phyloP scores from a whole-genome alignment of 2,113 vertebrate species.

The Cryptotis parvus region DNA sequence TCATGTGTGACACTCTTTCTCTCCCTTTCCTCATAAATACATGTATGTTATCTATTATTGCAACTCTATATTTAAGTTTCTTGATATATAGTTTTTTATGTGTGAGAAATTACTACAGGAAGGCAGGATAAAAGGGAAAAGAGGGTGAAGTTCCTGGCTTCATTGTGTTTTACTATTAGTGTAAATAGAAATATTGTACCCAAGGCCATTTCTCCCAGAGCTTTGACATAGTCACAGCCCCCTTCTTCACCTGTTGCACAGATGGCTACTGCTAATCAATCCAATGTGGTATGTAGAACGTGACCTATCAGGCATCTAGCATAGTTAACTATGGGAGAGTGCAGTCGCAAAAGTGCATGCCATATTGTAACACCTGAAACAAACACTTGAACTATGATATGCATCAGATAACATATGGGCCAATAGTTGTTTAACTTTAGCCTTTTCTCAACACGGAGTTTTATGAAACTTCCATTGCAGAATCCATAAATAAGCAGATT shows the following conservation, averaged over 20 bases:
- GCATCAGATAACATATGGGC: not conserved
- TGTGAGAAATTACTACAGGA: not conserved
- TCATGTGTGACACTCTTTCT: not conserved
- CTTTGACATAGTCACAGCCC: not conserved
- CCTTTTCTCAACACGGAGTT: not conserved
- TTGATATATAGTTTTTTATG: not conserved
- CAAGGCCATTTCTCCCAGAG: not conserved
- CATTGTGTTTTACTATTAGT: not conserved
- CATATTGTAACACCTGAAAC: not conserved
- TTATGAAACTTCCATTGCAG: not conserved
- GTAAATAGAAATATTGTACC: not conserved
- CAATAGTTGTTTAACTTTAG: not conserved
- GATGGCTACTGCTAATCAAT: not conserved
- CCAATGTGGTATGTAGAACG: not conserved
- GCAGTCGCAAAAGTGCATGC: not conserved
- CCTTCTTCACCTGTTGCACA: not conserved
- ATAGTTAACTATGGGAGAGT: not conserved
- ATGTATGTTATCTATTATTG: no score
- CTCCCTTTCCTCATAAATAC: not conserved
- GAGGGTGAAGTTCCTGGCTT: not conserved
- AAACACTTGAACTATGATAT: constrained; percentile 24
- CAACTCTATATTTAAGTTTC: no score
- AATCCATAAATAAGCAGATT: constrained; percentile 8
- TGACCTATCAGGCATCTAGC: not conserved
- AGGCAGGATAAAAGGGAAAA: constrained; percentile 26